Conservation (phyloP, 2,113 vertebrate genomes). For the Loxodonta africana region DNA sequence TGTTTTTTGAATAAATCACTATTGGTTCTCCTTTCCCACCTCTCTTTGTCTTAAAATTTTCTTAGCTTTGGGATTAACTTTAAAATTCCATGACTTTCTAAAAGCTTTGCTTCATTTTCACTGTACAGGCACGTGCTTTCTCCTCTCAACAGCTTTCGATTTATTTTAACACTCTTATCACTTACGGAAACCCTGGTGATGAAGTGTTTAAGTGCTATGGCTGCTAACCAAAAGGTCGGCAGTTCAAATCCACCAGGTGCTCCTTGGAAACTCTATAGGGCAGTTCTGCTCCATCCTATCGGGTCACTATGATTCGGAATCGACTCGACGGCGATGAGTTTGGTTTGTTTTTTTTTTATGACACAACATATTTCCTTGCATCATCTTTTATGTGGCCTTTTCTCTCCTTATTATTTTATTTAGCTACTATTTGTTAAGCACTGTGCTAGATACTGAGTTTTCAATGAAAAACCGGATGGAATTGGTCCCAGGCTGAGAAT, state of each 20-base stretch:
- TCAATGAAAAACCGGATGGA: not conserved
- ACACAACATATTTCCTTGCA: not conserved
- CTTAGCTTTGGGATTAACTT: not conserved
- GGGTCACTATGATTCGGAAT: too few relatives aligned
- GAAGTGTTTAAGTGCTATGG: too few relatives aligned
- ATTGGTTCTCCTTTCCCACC: not conserved
- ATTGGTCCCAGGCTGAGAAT: not conserved
- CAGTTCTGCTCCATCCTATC: too few relatives aligned
- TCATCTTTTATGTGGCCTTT: not conserved
- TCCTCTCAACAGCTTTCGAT: not conserved
- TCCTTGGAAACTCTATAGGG: too few relatives aligned
- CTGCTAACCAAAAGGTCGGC: too few relatives aligned
- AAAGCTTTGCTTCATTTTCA: conserved; percentile 8
- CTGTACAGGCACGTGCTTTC: not conserved
- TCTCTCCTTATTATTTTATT: not conserved
- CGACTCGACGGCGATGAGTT: too few relatives aligned
- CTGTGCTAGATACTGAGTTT: not conserved
- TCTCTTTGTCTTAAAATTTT: not conserved
- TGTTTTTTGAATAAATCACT: conserved; percentile 25
- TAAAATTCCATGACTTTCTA: not conserved
- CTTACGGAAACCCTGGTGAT: too few relatives aligned
- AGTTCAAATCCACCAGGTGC: too few relatives aligned
- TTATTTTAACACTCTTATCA: not conserved
- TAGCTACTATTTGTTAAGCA: not conserved
- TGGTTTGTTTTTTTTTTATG: not conserved